Evolutionary conservation across 2,888 invertebrate genomes (phyloP), one percentile per base, ranked within the genome.

Genomic region (Ennomos erosarius): DNA sequence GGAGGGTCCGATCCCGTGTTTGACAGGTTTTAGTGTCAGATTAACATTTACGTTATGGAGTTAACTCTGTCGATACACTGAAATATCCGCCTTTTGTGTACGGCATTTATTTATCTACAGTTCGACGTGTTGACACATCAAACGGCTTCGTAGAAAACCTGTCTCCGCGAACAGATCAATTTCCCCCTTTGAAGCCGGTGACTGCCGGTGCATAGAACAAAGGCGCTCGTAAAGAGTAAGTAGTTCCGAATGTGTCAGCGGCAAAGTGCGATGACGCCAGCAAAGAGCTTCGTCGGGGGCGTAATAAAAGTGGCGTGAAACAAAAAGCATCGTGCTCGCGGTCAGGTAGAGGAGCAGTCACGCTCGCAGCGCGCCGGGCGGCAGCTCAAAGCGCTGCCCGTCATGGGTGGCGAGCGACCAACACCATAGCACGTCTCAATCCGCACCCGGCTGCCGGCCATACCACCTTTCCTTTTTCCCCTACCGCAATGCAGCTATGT

Each of bases 341-440:
- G 65, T 73, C 75, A 75, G 79, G 82, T 76, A 76, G 67, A 65
- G 54, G 69, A 70, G 73, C 55, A 50, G 59, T 54, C 58, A 53
- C 49, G 59, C 55, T 59, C 55, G 55, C 62, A 55, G 38, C 44
- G 62, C 50, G 55, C 48, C 49, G 64, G 64, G 77, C 87, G 85
- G 85, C 85, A 74, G 76, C 82, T 87, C 90, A 90, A 90, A 90
- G 91, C 87, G 79, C 76, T 76, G 82, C 84, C 79, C 91, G 88
- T 87, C 92, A 88, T 91, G 92, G 92, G 92, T 92, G 92, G 91
- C 91, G 84, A 87, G 90, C 89, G 88, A 86, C 87, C 90, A 84
- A 88, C 92, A 89, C 90, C 89, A 86, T 87, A 85, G 88, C 91
- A 91, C 91, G 89, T 91, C 92, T 90, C 91, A 92, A 93, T 92